Evolutionary conservation across 1,140 invertebrate genomes (phyloP).

Genomic region (Eriocheir sinensis): DNA sequence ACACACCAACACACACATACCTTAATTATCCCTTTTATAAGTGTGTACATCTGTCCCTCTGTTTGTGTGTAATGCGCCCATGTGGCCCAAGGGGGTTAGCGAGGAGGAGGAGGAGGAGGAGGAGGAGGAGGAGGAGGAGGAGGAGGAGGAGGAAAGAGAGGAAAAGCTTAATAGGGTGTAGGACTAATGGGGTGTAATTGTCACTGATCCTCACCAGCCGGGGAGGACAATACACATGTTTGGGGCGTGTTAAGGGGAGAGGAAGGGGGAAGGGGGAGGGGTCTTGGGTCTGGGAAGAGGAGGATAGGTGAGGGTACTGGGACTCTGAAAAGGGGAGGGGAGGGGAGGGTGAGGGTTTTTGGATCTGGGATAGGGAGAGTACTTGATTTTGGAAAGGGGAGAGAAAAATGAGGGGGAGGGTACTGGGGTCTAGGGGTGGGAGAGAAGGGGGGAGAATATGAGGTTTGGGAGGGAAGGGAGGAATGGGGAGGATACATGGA

Average conservation of each 20-base stretch:
- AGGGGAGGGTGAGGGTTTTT: too few species aligned
- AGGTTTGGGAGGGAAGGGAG: too few species aligned
- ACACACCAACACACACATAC: neutral
- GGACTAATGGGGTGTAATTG: neutral
- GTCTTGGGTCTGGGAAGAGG: neutral
- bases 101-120: neutral
- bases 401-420: neutral
- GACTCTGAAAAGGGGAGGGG: too few species aligned
- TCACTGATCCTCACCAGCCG: neutral
- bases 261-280: neutral
- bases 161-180: neutral
- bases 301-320: too few species aligned
- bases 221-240: neutral
- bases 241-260: neutral
- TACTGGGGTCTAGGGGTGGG: too few species aligned
- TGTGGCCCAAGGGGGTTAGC: neutral
- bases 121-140: neutral
- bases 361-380: neutral
- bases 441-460: neutral
- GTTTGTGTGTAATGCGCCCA: slow-evolving; percentile 2
- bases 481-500: too few species aligned
- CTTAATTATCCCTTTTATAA: neutral
- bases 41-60: neutral
- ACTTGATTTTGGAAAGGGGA: too few species aligned
- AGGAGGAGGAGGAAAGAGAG: neutral